Evolutionary conservation across 2,797 vertebrate genomes (phyloP), one percentile per base, ranked within the genome.

Genomic region (Spondyliosoma cantharus): DNA sequence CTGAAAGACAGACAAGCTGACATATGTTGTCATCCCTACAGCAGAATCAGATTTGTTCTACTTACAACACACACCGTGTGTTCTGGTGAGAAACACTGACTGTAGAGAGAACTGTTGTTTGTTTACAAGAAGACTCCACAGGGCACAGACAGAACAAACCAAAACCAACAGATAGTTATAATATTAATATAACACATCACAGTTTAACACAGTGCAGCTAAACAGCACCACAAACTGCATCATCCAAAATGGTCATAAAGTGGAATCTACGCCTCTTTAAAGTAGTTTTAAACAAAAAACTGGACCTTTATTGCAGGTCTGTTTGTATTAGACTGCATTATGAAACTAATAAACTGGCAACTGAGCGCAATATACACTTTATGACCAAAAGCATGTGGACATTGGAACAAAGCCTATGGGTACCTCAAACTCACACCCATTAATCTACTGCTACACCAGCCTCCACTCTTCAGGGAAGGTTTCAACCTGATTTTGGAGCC

Each of bases 161-260:
- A 27, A 48, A 46, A 63, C 37, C 43, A 63, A 17, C 46, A 57
- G 29, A 45, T 1, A 57, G 24, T 20, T 19, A 19, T 49, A 49
- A 15, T 27, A 48, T 46, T 48, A 24, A 48, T 64, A 25, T 19
- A 48, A 48, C 20, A 25, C 25, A 20, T 20, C 22, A 25, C 8
- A 27, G 37, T 62, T 17, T 22, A 62, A 62, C 4, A 22, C 60
- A 25, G 17, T 46, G 46, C n/a, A 46, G 16, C 15, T 19, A 24
- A 64, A 64, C 61, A 64, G 43, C 61, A 48, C 24, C 29, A 59
- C 57, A 37, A 20, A n/a, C 11, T n/a, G 29, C 17, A 58, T 19
- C 29, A 20, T 59, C 57, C 32, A 37, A n/a, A 37, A 42, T 37
- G 29, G 57, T 14, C 29, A 37, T 37, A 14, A 42, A 42, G 37